Evolutionary conservation across 1,140 invertebrate genomes (phyloP).

Genomic region (Colletes gigas): DNA sequence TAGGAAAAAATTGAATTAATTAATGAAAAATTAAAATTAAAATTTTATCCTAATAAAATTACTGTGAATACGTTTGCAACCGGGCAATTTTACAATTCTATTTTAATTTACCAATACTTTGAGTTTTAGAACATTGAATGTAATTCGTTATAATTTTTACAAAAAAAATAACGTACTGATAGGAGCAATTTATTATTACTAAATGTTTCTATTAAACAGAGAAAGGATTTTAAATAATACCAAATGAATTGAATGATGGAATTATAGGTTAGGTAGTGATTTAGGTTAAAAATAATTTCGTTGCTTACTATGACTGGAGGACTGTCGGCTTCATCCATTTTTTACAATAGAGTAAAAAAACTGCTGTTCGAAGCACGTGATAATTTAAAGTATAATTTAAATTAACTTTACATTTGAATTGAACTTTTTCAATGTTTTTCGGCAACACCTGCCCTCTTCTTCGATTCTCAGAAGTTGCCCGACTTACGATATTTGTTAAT

Average conservation of each 20-base stretch:
- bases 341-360: neutral
- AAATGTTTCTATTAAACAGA: neutral
- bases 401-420: conserved; percentile 11
- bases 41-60: conserved; percentile 52
- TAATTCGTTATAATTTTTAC: neutral
- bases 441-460: neutral
- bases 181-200: neutral
- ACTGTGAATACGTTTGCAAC: neutral
- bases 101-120: too few relatives aligned
- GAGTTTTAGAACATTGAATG: neutral
- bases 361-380: neutral
- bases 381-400: neutral
- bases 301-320: conserved; percentile 23
- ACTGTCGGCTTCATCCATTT: conserved; percentile 14
- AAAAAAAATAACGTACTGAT: too few relatives aligned
- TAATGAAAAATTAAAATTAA: too few relatives aligned
- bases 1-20: too few relatives aligned
- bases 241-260: neutral
- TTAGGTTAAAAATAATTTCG: neutral
- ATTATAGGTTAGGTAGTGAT: conserved; percentile 20
- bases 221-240: neutral
- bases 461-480: too few relatives aligned
- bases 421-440: neutral
- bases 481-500: too few relatives aligned
- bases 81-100: too few relatives aligned